A percentile compares a stretch with the other conserved stretches of the same genome.
phyloP scores from a whole-genome alignment of 2,797 vertebrate species.

The Artibeus lituratus region DNA sequence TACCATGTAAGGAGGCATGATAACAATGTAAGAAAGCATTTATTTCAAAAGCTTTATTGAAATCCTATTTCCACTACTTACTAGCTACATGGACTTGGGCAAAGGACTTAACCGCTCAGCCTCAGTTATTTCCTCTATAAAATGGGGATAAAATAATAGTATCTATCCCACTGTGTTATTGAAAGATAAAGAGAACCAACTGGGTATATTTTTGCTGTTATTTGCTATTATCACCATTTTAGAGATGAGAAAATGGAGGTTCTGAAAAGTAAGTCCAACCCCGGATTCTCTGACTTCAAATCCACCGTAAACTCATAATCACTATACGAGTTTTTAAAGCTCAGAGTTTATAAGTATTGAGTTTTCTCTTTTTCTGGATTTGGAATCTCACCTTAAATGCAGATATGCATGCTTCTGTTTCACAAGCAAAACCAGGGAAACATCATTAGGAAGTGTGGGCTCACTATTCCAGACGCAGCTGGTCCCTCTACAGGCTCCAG shows the following conservation, averaged over 20 bases:
- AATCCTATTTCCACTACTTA: neutral
- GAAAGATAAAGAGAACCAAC: neutral
- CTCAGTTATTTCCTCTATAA: neutral
- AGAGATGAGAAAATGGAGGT: conserved; percentile 36
- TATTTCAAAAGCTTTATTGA: neutral
- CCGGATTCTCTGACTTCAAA: neutral
- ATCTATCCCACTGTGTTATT: neutral
- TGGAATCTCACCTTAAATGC: neutral
- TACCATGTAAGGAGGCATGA: neutral
- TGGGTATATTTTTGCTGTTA: neutral
- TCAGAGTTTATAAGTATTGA: neutral
- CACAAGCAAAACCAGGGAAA: neutral
- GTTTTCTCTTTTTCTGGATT: conserved; percentile 1
- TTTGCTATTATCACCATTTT: neutral
- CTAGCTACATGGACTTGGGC: neutral
- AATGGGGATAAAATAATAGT: neutral
- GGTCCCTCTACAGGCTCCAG: neutral
- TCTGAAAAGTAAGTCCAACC: neutral
- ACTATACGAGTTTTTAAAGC: neutral
- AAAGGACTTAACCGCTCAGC: neutral
- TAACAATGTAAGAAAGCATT: neutral
- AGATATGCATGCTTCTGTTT: neutral
- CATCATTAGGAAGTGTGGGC: neutral
- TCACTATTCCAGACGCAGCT: neutral
- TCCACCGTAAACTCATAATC: neutral